phyloP scores from a whole-genome alignment of 1,140 invertebrate species.

The Limonius californicus region DNA sequence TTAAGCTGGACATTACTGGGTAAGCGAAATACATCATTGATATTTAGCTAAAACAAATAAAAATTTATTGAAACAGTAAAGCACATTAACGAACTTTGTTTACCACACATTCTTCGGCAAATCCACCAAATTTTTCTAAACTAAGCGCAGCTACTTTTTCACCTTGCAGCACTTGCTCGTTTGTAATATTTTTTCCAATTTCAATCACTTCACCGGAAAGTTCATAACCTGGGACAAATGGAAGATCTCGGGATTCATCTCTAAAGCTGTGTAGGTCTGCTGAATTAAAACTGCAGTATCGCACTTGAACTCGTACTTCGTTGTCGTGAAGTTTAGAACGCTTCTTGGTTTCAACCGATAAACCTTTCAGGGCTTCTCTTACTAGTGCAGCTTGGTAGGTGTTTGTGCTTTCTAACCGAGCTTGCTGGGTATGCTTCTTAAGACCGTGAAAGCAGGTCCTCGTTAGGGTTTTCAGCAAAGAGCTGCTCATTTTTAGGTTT shows the following conservation, averaged over 20 bases:
- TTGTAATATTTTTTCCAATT: constrained; percentile 40
- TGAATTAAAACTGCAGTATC: constrained; percentile 56
- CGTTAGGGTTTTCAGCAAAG: too few relatives aligned
- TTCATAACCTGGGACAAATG: constrained; percentile 55
- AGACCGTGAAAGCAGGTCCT: too few relatives aligned
- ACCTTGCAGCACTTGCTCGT: constrained; percentile 37
- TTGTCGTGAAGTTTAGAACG: constrained; percentile 42
- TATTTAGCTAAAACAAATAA: constrained; percentile 39
- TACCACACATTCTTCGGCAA: constrained; percentile 51
- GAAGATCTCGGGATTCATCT: constrained; percentile 47
- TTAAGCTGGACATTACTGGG: constrained; percentile 49
- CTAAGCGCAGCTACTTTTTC: constrained; percentile 48
- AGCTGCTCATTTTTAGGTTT: too few relatives aligned
- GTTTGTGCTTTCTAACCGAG: constrained; percentile 23
- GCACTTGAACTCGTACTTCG: constrained; percentile 49
- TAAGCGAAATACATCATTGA: constrained; percentile 51
- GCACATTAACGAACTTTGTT: too few relatives aligned
- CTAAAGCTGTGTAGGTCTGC: constrained; percentile 50
- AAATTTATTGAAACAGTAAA: constrained; percentile 9
- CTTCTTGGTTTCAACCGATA: constrained; percentile 45
- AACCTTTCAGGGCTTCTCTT: constrained; percentile 46
- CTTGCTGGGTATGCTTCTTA: neutral
- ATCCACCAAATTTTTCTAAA: constrained; percentile 46
- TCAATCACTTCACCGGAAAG: constrained; percentile 50
- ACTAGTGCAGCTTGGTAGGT: constrained; percentile 49